Percentiles rank a stretch among this genome's conserved stretches.
Evolutionary conservation across 2,113 vertebrate genomes (phyloP).

Genomic region (Copsychus sechellarum): DNA sequence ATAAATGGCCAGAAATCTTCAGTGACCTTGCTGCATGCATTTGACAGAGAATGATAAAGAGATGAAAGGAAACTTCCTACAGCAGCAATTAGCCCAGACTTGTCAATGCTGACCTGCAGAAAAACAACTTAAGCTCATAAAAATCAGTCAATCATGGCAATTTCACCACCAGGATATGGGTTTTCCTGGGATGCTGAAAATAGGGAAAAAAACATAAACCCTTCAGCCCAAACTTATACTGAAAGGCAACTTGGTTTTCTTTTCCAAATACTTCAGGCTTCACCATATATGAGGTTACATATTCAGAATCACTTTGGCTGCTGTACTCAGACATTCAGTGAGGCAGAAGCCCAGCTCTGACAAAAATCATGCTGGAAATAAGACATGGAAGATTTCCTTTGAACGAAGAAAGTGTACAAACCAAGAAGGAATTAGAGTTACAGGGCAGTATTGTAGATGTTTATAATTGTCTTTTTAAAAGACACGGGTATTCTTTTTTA

Average conservation of each 20-base stretch:
- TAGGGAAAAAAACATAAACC: neutral
- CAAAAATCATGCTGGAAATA: neutral
- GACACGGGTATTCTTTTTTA: rapidly evolving
- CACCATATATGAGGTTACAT: rapidly evolving
- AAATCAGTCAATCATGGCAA: neutral
- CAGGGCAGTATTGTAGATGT: neutral
- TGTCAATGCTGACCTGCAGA: neutral
- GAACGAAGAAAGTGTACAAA: neutral
- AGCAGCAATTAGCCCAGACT: neutral
- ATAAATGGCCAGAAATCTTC: neutral
- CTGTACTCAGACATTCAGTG: neutral
- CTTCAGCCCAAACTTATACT: neutral
- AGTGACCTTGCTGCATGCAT: neutral
- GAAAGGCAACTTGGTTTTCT: neutral
- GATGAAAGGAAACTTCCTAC: neutral
- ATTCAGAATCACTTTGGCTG: neutral
- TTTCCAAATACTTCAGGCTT: neutral
- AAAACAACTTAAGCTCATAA: neutral
- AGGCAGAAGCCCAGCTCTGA: neutral
- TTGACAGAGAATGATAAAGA: neutral
- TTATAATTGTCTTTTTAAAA: neutral
- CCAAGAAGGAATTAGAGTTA: neutral
- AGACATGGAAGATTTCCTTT: neutral
- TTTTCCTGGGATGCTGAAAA: neutral
- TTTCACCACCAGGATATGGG: neutral